Evolutionary conservation across 2,888 invertebrate genomes (phyloP).

Genomic region (Nasonia oneida): DNA sequence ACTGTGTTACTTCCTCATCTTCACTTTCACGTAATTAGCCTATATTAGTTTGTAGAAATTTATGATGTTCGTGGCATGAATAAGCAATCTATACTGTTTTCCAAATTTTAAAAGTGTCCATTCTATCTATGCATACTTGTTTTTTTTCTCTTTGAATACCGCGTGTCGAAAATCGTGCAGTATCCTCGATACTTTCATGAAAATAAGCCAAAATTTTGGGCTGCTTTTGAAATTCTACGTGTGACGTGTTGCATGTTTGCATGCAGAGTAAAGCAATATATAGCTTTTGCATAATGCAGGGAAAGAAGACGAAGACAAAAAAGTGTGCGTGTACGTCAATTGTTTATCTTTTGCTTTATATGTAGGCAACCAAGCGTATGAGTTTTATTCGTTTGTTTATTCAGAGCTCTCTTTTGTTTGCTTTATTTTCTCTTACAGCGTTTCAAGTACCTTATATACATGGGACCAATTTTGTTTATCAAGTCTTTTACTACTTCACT

Average conservation of each 20-base stretch:
- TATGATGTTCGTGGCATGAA: not conserved
- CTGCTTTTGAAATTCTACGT: constrained; percentile 29
- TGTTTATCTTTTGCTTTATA: constrained; percentile 36
- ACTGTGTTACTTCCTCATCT: constrained; percentile 18
- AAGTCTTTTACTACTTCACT: constrained; percentile 45
- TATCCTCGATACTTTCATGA: constrained; percentile 73
- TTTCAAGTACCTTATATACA: not conserved
- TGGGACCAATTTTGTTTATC: constrained; percentile 32
- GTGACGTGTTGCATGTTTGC: constrained; percentile 58
- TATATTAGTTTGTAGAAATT: constrained; percentile 5
- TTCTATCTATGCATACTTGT: constrained; percentile 53
- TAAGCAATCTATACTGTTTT: constrained; percentile 31
- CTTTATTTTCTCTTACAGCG: constrained; percentile 52
- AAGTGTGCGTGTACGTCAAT: constrained; percentile 22
- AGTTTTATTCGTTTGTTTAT: constrained; percentile 28
- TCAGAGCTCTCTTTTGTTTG: constrained; percentile 49
- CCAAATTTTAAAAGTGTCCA: constrained; percentile 42
- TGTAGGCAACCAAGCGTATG: constrained; percentile 44
- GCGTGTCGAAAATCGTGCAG: constrained; percentile 24
- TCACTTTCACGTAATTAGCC: not conserved
- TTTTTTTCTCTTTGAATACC: constrained; percentile 53
- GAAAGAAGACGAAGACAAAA: constrained; percentile 45
- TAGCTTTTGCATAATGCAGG: constrained; percentile 38
- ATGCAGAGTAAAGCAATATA: constrained; percentile 43
- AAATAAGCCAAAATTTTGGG: constrained; percentile 75